Evolutionary conservation across 1,140 invertebrate genomes (phyloP).

Genomic region (Pristionchus pacificus): DNA sequence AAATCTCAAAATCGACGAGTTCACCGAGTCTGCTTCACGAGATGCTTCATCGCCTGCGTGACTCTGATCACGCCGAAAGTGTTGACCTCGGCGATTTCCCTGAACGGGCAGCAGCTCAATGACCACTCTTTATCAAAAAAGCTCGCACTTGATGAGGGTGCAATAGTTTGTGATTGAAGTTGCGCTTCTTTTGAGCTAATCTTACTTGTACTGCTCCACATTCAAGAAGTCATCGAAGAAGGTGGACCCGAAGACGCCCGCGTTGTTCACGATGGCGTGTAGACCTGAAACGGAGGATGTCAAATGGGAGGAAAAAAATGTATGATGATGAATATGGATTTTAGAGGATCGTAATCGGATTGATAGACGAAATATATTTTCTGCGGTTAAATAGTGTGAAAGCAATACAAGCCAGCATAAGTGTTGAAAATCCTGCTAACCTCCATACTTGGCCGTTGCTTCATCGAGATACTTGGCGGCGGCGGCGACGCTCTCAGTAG

Average conservation of each 20-base stretch:
- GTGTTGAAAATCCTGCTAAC: not conserved
- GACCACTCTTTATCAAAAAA: not conserved
- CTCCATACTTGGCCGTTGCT: not conserved
- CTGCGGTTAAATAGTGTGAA: too few species aligned
- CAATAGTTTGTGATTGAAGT: too few species aligned
- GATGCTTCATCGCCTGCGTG: constrained; percentile 30
- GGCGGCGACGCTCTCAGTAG: not conserved
- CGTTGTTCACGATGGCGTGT: constrained; percentile 37
- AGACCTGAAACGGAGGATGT: constrained; percentile 24
- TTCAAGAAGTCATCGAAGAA: constrained; percentile 25
- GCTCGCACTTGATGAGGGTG: too few species aligned
- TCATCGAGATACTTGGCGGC: not conserved
- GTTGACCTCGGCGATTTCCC: constrained; percentile 29
- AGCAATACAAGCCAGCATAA: too few species aligned
- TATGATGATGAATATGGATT: too few species aligned
- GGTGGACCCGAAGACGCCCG: constrained; percentile 25
- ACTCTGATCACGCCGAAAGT: constrained; percentile 31
- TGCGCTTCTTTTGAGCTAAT: too few species aligned
- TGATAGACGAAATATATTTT: too few species aligned
- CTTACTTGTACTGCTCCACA: constrained; percentile 21
- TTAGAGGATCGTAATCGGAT: too few species aligned
- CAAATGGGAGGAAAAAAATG: too few species aligned
- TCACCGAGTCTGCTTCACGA: constrained; percentile 27
- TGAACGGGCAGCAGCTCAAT: too few species aligned
- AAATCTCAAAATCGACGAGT: not conserved